Percentiles rank a stretch among this genome's conserved stretches.
These are phyloP conservation scores for Endotricha flammealis DNA, from an alignment of 2,888 invertebrate genomes.

Conservation along the genomic window DNA sequence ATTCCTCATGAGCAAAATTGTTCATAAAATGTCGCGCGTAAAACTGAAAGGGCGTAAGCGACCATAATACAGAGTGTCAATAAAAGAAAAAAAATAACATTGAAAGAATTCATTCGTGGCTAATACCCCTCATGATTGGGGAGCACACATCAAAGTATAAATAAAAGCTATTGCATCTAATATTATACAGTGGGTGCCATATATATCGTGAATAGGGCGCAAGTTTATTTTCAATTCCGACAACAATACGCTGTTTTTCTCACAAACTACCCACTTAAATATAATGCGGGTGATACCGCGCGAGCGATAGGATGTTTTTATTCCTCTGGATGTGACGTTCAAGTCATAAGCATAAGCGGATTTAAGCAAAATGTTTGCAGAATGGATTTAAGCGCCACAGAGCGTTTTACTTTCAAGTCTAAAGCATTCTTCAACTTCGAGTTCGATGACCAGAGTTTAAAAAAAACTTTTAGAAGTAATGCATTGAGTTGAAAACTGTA, in stretches of 20 bases:
- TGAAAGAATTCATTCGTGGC: neutral
- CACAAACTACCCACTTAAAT: conserved; percentile 73
- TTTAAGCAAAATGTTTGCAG: neutral
- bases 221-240: conserved; percentile 72
- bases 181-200: conserved; percentile 34
- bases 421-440: too few species aligned
- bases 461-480: too few species aligned
- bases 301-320: conserved; percentile 52
- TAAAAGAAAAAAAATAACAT: neutral
- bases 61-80: too few species aligned
- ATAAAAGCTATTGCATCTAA: conserved; percentile 29
- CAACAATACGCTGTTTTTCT: conserved; percentile 71
- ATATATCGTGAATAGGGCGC: conserved; percentile 37
- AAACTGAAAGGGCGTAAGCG: too few species aligned
- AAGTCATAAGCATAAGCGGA: conserved; percentile 22
- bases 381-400: too few species aligned
- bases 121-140: neutral
- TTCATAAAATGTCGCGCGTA: too few species aligned
- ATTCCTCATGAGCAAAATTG: too few species aligned
- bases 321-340: conserved; percentile 25
- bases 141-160: conserved; percentile 2
- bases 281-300: conserved; percentile 65
- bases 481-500: too few species aligned
- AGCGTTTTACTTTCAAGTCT: too few species aligned
- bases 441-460: too few species aligned